Base-by-base conservation (phyloP, 2,888 invertebrate species). In the Enoplolaimus lenunculus region DNA sequence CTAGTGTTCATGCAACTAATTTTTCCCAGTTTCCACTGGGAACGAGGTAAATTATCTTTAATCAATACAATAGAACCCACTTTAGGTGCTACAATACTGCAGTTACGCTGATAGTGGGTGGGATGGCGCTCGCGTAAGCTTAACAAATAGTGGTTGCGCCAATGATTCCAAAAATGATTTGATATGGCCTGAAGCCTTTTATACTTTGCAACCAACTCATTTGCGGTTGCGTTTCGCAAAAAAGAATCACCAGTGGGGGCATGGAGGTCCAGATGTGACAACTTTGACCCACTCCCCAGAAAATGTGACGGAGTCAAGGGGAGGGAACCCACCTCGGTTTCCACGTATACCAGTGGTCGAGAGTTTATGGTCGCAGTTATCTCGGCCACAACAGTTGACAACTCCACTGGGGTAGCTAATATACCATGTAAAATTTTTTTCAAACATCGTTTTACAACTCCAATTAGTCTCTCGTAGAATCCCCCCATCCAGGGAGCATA, bases 401-500 rank as follows among this genome's bases (percentile, higher is more conserved):
- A 21, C 45, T 45, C 21, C 7, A 21, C 45, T 13, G 45, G 21
- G 7, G 45, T 45, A 7, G 45, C 21, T 21, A 45, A 21, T 21
- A 45, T 21, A 21, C 45, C 21, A 21, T 13, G 7, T 21, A 45
- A 45, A 45, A 21, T n/a, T 13, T 21, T 45, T 45, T 45, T 45
- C 21, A 45, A 21, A 21, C 45, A 45, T 7, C 45, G 71, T 73
- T 84, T 83, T 2, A 82, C 57, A 2, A 79, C 68, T 3, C 79
- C 76, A 16, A 82, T 75, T 2, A 83, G 72, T 26, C 81, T 73
- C 74, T 83, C 82, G 77, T 80, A 83, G 74, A 78, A 80, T n/a
- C n/a, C 59, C 83, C 82, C 82, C 81, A 80, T 80, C 82, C 83
- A 83, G 1, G 82, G 74, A 1, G 81, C 79, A 0, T 77, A 74